Evolutionary conservation across 2,113 vertebrate species (phyloP), one percentile per base, ranked within the genome.

Genomic region (Perca flavescens): DNA sequence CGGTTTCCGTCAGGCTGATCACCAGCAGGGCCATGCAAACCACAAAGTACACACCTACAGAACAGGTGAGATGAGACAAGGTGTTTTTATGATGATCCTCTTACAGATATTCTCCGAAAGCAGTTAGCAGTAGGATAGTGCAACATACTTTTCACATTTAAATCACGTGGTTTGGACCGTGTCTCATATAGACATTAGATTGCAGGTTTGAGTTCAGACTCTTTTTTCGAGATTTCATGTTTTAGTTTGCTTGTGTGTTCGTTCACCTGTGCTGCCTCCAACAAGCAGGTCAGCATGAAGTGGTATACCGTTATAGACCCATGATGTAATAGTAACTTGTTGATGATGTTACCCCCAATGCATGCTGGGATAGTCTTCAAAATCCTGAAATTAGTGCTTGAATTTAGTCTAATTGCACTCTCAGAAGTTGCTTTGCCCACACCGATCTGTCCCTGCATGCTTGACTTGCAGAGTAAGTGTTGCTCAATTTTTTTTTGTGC

Each of bases 11-110:
- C 79, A 99, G 92, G 92, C 98, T 99, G 92, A 99, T 96, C 77
- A 99, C 98, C 16, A 99, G 94, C 72, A 99, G 93, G 0, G 98
- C 98, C 98, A 99, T 99, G 93, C 98, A 99, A 28, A 99, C 98
- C 66, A 99, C 96, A 0, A 99, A 99, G 88, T 99, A 99, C 85
- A 97, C 94, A 12, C 98, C 98, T 99, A 90, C 0, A 60, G 49
- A 16, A 56, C 46, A 81, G 73, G 28, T 1, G 5, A 66, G 46
- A 67, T 0, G 12, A 40, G 10, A 62, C 2, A 16, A 22, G 8
- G 14, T 9, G 6, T 67, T 61, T 49, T 40, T 43, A 52, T 28
- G n/a, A 53, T 11, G 25, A 61, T 36, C 5, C 4, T 14, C 53
- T 36, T 57, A 19, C 13, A 11, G 43, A 25, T 68, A 13, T 21